Percentiles rank a stretch among this genome's conserved stretches.
These are phyloP conservation scores for Malthinus seriepunctatus DNA, from an alignment of 2,888 invertebrate genomes.

Conservation along the genomic window DNA sequence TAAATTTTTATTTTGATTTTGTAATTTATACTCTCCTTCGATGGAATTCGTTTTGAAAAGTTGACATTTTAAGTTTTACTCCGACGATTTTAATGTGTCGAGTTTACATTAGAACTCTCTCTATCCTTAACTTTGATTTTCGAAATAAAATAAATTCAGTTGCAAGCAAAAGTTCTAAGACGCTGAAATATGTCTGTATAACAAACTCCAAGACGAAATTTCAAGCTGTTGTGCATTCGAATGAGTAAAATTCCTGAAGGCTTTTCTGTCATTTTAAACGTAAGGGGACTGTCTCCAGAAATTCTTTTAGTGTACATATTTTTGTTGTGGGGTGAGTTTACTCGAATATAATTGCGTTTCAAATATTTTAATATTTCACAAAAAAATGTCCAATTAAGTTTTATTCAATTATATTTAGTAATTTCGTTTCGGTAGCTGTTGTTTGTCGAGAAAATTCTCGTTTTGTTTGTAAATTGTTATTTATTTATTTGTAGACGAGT, in stretches of 20 bases:
- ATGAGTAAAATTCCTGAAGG: slow-evolving; percentile 22
- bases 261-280: slow-evolving; percentile 22
- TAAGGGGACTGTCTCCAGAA: slow-evolving; percentile 19
- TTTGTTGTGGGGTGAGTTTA: slow-evolving; percentile 10
- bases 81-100: not conserved
- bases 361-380: no score
- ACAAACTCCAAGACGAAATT: slow-evolving; percentile 17
- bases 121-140: slow-evolving; percentile 14
- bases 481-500: no score
- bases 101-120: slow-evolving; percentile 15
- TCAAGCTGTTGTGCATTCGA: slow-evolving; percentile 16
- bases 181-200: slow-evolving; percentile 14
- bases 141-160: slow-evolving; percentile 21
- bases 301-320: slow-evolving; percentile 18
- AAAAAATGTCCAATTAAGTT: no score
- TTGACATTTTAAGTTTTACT: no score
- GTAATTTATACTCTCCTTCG: no score
- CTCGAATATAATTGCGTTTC: not conserved
- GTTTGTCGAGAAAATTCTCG: no score
- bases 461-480: no score
- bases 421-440: no score
- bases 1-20: no score
- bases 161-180: slow-evolving; percentile 12
- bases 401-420: no score
- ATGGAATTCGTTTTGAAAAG: no score